Percentiles rank a stretch among this genome's conserved stretches.
Evolutionary conservation across 2,888 invertebrate species (phyloP).

Genomic region (Epinotia demarniana): DNA sequence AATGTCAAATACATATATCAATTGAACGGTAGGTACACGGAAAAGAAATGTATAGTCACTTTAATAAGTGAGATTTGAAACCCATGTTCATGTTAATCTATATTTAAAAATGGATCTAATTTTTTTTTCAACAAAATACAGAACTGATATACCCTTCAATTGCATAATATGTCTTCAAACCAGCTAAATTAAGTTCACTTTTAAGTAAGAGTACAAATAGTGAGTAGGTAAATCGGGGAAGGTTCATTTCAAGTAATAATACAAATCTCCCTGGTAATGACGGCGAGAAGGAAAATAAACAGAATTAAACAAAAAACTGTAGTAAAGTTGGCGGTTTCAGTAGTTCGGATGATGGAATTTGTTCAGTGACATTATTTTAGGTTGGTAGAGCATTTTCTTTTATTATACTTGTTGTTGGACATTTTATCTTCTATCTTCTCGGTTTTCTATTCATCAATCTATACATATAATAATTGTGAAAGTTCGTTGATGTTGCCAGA

Average conservation of each 20-base stretch:
- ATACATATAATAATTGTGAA: too few relatives aligned
- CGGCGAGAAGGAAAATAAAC: constrained; percentile 42
- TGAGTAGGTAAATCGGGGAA: constrained; percentile 21
- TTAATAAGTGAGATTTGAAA: too few relatives aligned
- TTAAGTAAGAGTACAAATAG: constrained; percentile 3
- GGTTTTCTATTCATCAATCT: too few relatives aligned
- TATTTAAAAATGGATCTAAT: too few relatives aligned
- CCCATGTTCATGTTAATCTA: too few relatives aligned
- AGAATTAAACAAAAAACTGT: constrained; percentile 45
- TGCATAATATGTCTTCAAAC: too few relatives aligned
- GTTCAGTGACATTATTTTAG: constrained; percentile 28
- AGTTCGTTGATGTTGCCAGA: too few relatives aligned
- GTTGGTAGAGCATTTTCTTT: constrained; percentile 14
- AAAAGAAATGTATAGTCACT: too few relatives aligned
- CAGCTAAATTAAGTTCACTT: neutral
- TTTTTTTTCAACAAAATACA: too few relatives aligned
- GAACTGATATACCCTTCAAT: too few relatives aligned
- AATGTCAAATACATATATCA: constrained; percentile 47
- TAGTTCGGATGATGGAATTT: constrained; percentile 38
- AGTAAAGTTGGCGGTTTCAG: constrained; percentile 39
- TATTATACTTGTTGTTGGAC: constrained; percentile 19
- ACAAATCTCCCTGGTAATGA: constrained; percentile 32
- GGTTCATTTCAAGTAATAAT: constrained; percentile 28
- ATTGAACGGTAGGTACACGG: neutral
- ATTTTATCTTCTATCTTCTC: too few relatives aligned